A percentile compares a stretch with the other conserved stretches of the same genome.
Conservation (phyloP, 2,797 vertebrate genomes). For the Typhlichthys subterraneus region DNA sequence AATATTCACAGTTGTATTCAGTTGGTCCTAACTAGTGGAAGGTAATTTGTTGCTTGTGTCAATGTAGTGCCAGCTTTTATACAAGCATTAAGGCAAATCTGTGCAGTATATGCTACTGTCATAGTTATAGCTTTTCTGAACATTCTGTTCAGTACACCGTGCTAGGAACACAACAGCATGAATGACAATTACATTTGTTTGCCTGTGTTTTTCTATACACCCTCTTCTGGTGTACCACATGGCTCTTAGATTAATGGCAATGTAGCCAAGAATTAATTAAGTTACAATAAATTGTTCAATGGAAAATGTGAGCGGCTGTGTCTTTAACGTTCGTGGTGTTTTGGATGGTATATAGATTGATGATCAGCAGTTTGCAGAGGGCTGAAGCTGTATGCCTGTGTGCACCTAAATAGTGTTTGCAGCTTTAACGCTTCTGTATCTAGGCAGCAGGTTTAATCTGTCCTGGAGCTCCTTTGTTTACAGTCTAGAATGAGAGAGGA, state of each 20-base stretch:
- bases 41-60: no score
- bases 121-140: no score
- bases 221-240: slow-evolving; percentile 22
- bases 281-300: slow-evolving; percentile 11
- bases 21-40: no score
- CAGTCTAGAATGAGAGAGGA: slow-evolving; percentile 38
- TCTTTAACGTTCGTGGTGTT: background rate
- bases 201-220: slow-evolving; percentile 25
- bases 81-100: no score
- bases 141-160: no score
- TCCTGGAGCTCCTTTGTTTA: slow-evolving; percentile 60
- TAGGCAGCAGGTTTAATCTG: slow-evolving; percentile 68
- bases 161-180: no score
- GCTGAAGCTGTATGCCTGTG: slow-evolving; percentile 41
- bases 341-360: slow-evolving; percentile 31
- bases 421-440: slow-evolving; percentile 64
- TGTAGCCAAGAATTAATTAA: no score
- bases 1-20: no score
- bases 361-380: slow-evolving; percentile 52
- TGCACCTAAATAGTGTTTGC: slow-evolving; percentile 41
- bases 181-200: background rate
- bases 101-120: no score
- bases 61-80: no score
- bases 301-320: slow-evolving; percentile 11
- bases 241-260: no score